Percentiles rank a stretch among this genome's conserved stretches.
phyloP scores from a whole-genome alignment of 2,888 invertebrate genomes.

The Eulithis testata region DNA sequence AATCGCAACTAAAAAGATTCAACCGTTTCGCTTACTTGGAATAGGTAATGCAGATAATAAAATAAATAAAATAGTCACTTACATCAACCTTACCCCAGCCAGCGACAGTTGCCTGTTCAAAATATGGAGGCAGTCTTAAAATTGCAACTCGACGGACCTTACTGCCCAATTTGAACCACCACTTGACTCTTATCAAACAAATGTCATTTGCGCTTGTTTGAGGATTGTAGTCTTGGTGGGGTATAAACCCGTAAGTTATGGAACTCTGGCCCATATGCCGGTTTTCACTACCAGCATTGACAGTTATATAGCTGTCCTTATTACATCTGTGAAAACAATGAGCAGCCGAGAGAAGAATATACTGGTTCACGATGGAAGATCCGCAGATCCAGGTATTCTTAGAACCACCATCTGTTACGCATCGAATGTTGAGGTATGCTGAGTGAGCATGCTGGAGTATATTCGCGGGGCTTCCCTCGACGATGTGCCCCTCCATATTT shows the following conservation, averaged over 20 bases:
- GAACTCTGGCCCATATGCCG: not conserved
- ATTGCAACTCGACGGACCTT: no score
- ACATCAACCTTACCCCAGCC: no score
- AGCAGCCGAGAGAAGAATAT: conserved; percentile 24
- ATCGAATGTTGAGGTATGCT: conserved; percentile 32
- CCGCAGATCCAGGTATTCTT: conserved; percentile 38
- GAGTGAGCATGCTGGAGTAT: conserved; percentile 36
- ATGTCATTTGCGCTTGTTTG: no score
- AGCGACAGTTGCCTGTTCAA: no score
- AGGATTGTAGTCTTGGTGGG: not conserved
- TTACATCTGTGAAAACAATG: conserved; percentile 22
- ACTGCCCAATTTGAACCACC: no score
- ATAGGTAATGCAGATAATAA: no score
- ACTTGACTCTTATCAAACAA: no score
- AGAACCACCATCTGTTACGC: conserved; percentile 1
- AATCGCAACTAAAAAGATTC: no score
- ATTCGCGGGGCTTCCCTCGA: conserved; percentile 28
- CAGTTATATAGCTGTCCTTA: not conserved
- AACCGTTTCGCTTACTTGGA: no score
- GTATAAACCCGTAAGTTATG: not conserved
- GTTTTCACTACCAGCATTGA: not conserved
- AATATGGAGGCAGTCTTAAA: no score
- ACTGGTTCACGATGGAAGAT: conserved; percentile 42
- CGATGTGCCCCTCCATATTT: conserved; percentile 34
- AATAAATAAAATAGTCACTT: no score